Conservation (phyloP, 1,140 invertebrate species). For the Bathynomus jamesi region DNA sequence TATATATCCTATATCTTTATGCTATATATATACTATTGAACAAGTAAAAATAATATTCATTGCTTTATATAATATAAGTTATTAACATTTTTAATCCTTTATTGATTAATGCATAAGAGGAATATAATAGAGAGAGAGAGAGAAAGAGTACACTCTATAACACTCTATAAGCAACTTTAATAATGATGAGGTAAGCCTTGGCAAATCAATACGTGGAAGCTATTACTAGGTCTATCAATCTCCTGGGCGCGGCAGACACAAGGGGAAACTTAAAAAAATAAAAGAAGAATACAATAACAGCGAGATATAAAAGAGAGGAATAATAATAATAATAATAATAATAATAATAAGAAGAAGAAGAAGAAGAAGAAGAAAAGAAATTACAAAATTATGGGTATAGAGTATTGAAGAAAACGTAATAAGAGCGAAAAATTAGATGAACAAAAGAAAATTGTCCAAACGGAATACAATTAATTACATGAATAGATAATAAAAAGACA, state of each 20-base stretch:
- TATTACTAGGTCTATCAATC: not conserved
- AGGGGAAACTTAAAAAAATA: no score
- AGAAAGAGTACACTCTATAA: no score
- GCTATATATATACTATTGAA: not conserved
- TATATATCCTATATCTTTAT: not conserved
- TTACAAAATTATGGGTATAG: not conserved
- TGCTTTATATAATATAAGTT: not conserved
- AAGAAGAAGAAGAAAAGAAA: not conserved
- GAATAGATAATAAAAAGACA: no score
- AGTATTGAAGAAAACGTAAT: no score
- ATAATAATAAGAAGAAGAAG: not conserved
- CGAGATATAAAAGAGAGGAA: not conserved
- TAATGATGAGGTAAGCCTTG: not conserved
- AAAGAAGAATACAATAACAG: not conserved
- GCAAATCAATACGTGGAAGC: not conserved
- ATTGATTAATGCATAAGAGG: no score
- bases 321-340: conserved; percentile 1
- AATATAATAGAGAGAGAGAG: no score
- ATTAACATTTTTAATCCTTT: no score
- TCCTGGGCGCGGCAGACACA: not conserved
- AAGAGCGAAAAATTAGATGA: no score
- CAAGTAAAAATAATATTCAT: not conserved
- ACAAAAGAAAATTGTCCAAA: no score
- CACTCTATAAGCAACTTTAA: no score
- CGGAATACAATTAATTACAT: no score